Base-by-base conservation (phyloP, 2,113 vertebrate genomes). In the Candoia aspera region DNA sequence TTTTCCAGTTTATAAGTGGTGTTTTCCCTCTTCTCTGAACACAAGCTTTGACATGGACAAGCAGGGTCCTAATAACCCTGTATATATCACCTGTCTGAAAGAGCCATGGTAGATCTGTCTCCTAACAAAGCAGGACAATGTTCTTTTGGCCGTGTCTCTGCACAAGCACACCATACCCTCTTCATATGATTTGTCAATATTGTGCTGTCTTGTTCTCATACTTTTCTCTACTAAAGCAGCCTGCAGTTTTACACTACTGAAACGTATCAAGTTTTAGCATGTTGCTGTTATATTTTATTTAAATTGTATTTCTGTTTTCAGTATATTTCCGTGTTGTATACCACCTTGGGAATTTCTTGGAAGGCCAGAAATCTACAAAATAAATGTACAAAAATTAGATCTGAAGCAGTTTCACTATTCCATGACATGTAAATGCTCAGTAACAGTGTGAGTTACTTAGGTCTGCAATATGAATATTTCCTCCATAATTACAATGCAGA, bases 401-500 rank as follows among this genome's bases (percentile, higher is more conserved):
- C 8, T 89, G 13, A 29, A 89, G 42, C 55, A 87, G 1, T 49
- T 89, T 49, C 13, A 10, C 13, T 55, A 17, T 60, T 58, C 26
- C 33, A 19, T 91, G 13, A 9, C 79, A 85, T 23, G 57, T 19
- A 88, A 83, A 83, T 88, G 21, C 54, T 59, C 37, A 60, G 26
- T 23, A 64, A 68, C 54, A 24, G 17, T 5, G 58, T 19, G 29
- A 23, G n/a, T 91, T 58, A 92, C 92, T 88, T 59, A 6, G 29
- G 73, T 58, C 92, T 93, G 92, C 83, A 90, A 95, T 94, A 79
- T 73, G 8, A 23, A 88, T 95, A 92, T 94, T 21, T 19, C 90
- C 95, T 86, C 88, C 0, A 0, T 93, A 58, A 57, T 88, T 89
- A 88, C 86, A 92, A 94, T 15, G 49, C 68, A 88, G 1, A 89